Base-by-base conservation (phyloP, 1,140 invertebrate species). In the Drosophila seguyi region DNA sequence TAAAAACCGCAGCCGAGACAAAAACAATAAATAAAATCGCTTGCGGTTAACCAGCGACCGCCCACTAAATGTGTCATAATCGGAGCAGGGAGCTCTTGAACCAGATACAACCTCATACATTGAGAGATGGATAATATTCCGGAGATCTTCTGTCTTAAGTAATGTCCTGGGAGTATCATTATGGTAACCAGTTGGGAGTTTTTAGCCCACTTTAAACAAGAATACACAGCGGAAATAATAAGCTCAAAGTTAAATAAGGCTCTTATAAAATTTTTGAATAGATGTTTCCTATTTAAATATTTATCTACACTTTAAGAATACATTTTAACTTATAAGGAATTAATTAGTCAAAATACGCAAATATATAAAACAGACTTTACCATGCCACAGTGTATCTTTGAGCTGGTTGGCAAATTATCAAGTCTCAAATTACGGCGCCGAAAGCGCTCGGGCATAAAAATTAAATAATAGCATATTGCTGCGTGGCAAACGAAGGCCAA, bases 391-490 rank as follows among this genome's bases (percentile, higher is more conserved):
- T 69, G 58, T 76, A 81, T 16, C 60, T 74, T 65, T 58, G 20
- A 38, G 72, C 29, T 73, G 63, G 61, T 63, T 65, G 56, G 57
- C 66, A 81, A 80, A 80, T 66, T 65, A 45, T 78, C 80, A 68
- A 75, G 79, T 87, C 59, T 87, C 67, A 69, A 77, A 90, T 82
- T 67, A 79, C 86, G 73, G 62, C 80, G 68, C 58, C 69, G 57
- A 81, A 83, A 74, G 73, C 79, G 62, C 69, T 77, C 59, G 66
- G 69, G 87, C 82, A 86, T 91, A 82, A 77, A 80, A 82, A 86
- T 91, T 83, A 83, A 77, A 85, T 88, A 88, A 88, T 90, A 71
- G 76, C 81, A 77, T 62, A 75, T 77, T 25, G 58, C 53, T 31
- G 62, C 38, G 22, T 44, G 62, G 31, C 57, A 61, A 47, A 14